Conservation (phyloP, 2,797 vertebrate genomes). For the Microctenopoma lineatum region DNA sequence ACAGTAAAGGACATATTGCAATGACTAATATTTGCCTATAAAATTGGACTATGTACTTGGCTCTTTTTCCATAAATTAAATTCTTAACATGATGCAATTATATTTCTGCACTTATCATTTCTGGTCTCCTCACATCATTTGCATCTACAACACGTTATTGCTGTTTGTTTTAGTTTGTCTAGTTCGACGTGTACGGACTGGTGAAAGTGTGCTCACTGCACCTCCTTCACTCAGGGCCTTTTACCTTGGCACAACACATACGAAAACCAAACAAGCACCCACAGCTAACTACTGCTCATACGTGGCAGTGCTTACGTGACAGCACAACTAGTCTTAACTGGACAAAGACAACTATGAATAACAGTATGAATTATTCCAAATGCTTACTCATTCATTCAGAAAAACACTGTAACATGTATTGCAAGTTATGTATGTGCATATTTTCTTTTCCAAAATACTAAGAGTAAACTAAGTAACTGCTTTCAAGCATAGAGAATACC, state of each 20-base stretch:
- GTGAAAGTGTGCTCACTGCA: constrained; percentile 1
- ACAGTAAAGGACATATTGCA: constrained; percentile 28
- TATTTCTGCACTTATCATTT: neutral
- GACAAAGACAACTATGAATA: too few relatives aligned
- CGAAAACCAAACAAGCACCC: constrained; percentile 15
- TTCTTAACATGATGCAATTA: neutral
- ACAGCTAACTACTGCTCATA: neutral
- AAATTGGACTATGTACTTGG: constrained; percentile 2
- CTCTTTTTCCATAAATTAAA: neutral
- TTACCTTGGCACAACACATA: neutral
- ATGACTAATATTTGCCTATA: constrained; percentile 19
- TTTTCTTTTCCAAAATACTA: too few relatives aligned
- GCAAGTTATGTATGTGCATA: too few relatives aligned
- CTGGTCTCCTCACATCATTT: neutral
- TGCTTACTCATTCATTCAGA: neutral
- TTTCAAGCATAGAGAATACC: neutral
- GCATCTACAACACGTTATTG: neutral
- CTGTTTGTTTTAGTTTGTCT: neutral
- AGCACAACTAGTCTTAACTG: neutral
- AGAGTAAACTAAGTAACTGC: neutral
- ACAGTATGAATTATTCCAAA: neutral
- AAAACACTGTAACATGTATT: neutral
- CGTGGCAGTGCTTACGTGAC: neutral
- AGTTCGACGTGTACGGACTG: neutral
- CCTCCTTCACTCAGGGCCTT: neutral